Evolutionary conservation across 2,888 invertebrate genomes (phyloP), one percentile per base, ranked within the genome.

Genomic region (Blomia tropicalis): DNA sequence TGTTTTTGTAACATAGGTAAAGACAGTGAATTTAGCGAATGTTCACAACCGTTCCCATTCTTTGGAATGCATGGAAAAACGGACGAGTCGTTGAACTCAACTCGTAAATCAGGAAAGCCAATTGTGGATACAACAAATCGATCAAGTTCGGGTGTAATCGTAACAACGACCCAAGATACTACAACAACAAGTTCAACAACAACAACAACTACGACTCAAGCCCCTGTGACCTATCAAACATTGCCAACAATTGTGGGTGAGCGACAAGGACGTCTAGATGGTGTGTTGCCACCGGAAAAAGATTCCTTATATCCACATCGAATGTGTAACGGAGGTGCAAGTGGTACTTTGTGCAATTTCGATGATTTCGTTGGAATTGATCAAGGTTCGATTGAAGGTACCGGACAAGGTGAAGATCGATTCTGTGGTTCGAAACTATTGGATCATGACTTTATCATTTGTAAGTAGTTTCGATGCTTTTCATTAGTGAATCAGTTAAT

Each of bases 351-450:
- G 5, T 69, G 69, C 56, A 68, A 67, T 43, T 66, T 66, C 23
- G 69, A 69, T 43, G 69, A 69, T 58, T 69, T 68, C 63, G 62
- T 69, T 14, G 68, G 68, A 5, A 67, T 69, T 36, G 68, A 69
- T 41, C 68, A 68, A 59, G 69, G 68, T 7, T 67, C 67, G 1
- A 59, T 66, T 2, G 68, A 68, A 25, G 69, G 69, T 1, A 64
- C 66, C 23, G 69, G 68, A 29, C 66, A 67, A 1, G 69, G 69
- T 31, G 68, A 69, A 56, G 69, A 69, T 30, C 63, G 69, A 29
- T 69, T 69, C 60, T 69, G 69, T 59, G 69, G 69, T 36, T 65
- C 65, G 7, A 64, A 64, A 58, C 41, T 69, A 11, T 43, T 68
- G 30, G 68, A 69, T 44, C 63, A 66, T 47, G 69, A 69, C 56